These are phyloP conservation scores for Steromphala cineraria DNA, from an alignment of 2,888 invertebrate species.

Conservation along the genomic window DNA sequence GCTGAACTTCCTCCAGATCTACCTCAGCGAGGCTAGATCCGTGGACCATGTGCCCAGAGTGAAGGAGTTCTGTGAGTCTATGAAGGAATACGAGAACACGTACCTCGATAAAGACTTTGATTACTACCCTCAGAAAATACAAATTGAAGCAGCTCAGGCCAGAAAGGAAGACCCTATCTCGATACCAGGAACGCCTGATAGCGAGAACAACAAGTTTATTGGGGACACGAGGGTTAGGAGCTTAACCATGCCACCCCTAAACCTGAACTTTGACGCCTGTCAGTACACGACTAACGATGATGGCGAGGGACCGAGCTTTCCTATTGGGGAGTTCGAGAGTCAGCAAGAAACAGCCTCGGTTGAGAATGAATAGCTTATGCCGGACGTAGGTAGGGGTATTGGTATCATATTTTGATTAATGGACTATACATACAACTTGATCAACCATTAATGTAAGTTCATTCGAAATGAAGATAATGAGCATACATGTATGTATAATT, in stretches of 20 bases:
- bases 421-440: too few species aligned
- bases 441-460: too few species aligned
- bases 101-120: slow-evolving; percentile 41
- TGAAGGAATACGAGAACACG: slow-evolving; percentile 36
- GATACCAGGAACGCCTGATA: slow-evolving; percentile 54
- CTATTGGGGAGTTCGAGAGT: too few species aligned
- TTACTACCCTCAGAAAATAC: slow-evolving; percentile 51
- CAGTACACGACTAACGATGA: too few species aligned
- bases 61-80: slow-evolving; percentile 42
- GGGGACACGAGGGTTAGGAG: slow-evolving; percentile 52
- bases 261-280: slow-evolving; percentile 20
- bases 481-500: too few species aligned
- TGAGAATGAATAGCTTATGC: too few species aligned
- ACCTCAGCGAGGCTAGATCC: not conserved
- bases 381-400: too few species aligned
- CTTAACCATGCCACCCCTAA: slow-evolving; percentile 49
- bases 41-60: not conserved
- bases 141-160: slow-evolving; percentile 34
- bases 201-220: slow-evolving; percentile 44
- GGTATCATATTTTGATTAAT: too few species aligned
- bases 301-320: too few species aligned
- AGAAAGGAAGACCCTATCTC: slow-evolving; percentile 14
- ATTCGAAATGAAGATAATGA: too few species aligned
- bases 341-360: too few species aligned
- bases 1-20: not conserved